A percentile compares a stretch with the other conserved stretches of the same genome.
phyloP scores from a whole-genome alignment of 2,888 invertebrate genomes.

The Eugnorisma glareosa region DNA sequence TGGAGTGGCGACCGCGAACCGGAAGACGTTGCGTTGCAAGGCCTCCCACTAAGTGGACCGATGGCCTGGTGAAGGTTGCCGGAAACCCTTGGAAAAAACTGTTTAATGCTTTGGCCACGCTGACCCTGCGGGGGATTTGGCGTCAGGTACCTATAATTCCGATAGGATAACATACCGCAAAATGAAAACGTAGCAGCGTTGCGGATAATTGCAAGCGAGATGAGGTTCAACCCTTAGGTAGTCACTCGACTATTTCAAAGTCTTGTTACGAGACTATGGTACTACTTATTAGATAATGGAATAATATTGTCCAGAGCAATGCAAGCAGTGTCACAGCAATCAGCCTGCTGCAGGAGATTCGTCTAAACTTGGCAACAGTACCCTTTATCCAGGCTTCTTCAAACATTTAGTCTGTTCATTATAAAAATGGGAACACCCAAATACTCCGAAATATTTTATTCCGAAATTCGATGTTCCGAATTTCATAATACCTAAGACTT shows the following conservation, averaged over 20 bases:
- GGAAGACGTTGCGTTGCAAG: too few relatives aligned
- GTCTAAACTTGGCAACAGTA: not conserved
- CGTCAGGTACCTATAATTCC: not conserved
- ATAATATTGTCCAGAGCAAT: not conserved
- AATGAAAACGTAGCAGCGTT: not conserved
- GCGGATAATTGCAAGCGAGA: not conserved
- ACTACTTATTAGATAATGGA: not conserved
- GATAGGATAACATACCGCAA: not conserved
- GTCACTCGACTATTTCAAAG: not conserved
- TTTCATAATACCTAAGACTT: too few relatives aligned
- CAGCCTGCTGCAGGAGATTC: not conserved
- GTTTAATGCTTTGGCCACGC: not conserved
- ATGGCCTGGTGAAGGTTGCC: too few relatives aligned
- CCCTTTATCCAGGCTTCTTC: not conserved
- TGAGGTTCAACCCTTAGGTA: not conserved
- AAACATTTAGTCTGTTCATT: not conserved
- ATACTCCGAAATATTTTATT: too few relatives aligned
- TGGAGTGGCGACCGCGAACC: too few relatives aligned
- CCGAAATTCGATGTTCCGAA: too few relatives aligned
- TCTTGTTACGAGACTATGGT: not conserved
- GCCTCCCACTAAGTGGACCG: too few relatives aligned
- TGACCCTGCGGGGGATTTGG: not conserved
- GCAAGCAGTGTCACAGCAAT: too few relatives aligned
- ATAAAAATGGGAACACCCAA: too few relatives aligned
- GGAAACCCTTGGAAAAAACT: too few relatives aligned